Base-by-base conservation (phyloP, 1,140 invertebrate genomes). In the Melitaea cinxia region DNA sequence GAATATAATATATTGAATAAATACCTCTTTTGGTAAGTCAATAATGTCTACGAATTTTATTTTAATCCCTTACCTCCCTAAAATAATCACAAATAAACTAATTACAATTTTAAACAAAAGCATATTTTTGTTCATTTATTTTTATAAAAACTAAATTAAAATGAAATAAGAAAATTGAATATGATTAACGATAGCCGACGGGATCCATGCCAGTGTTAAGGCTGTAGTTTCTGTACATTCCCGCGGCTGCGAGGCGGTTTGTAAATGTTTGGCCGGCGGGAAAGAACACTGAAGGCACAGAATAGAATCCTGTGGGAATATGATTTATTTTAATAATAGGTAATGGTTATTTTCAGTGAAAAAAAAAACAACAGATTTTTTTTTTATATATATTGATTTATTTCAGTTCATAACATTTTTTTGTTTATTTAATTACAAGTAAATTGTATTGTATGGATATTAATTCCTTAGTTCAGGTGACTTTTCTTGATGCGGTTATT, bases 141-240 rank as follows among this genome's bases (percentile, higher is more conserved):
- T 0, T 14, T 55, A 21, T 55, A 54, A 58, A 45, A 26, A 42
- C 17, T 65, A 30, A 9, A 21, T n/a, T 21, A 15, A 50, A 52
- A 15, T 17, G 6, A 21, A 53, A 17, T 24, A 10, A 26, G 23
- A 60, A 30, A 17, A 50, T 37, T 61, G 12, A 65, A 42, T 0
- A 15, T 42, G 19, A 10, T 47, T 10, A 47, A 23, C 68, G 47
- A 56, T 86, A 86, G 5, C 78, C 75, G 4, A 53, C 72, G 7
- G 80, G 80, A 45, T 95, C 93, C 69, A 94, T 88, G 54, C 93
- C 93, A n/a, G 94, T 95, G 78, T 95, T 95, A 15, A 95, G 89
- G 4, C 94, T 94, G 77, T 93, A 93, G 85, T 95, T 95, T 35
- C 93, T 90, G 70, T 94, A 95, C 93, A 94, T 94, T 55, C 94